Conservation (phyloP, 2,113 vertebrate species). For the Cromileptes altivelis region DNA sequence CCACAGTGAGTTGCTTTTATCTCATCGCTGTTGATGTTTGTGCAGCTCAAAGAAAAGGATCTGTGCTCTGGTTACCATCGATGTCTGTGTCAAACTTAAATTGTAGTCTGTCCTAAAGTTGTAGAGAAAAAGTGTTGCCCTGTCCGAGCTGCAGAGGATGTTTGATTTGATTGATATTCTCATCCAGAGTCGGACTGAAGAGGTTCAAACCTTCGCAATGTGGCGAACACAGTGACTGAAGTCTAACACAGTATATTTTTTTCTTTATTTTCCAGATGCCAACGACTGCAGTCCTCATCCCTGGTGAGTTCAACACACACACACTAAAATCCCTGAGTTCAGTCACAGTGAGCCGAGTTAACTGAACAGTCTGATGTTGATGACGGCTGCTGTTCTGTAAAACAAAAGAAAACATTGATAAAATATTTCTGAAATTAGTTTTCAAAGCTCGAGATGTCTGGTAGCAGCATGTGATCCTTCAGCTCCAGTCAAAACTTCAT, state of each 20-base stretch:
- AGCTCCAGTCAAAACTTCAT: too few relatives aligned
- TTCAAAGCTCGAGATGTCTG: too few relatives aligned
- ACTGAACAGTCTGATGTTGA: too few relatives aligned
- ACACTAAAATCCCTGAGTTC: too few relatives aligned
- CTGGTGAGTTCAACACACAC: constrained; percentile 85
- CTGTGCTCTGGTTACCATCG: neutral
- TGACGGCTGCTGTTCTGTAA: too few relatives aligned
- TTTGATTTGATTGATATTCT: neutral
- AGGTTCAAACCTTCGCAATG: neutral
- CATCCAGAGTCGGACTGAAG: neutral
- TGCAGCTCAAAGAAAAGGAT: neutral
- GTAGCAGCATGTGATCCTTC: too few relatives aligned
- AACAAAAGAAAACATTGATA: too few relatives aligned
- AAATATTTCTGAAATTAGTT: too few relatives aligned
- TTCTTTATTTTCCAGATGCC: constrained; percentile 84
- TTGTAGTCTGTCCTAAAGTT: neutral
- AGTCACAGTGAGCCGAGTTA: too few relatives aligned
- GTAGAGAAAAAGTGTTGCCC: neutral
- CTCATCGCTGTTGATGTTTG: neutral
- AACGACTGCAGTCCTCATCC: constrained; percentile 94
- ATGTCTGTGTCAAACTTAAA: neutral
- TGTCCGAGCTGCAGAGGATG: neutral
- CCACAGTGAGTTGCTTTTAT: constrained; percentile 88
- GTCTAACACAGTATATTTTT: neutral
- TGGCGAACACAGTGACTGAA: neutral